phyloP scores from a whole-genome alignment of 1,140 invertebrate genomes.

The Procambarus clarkii region DNA sequence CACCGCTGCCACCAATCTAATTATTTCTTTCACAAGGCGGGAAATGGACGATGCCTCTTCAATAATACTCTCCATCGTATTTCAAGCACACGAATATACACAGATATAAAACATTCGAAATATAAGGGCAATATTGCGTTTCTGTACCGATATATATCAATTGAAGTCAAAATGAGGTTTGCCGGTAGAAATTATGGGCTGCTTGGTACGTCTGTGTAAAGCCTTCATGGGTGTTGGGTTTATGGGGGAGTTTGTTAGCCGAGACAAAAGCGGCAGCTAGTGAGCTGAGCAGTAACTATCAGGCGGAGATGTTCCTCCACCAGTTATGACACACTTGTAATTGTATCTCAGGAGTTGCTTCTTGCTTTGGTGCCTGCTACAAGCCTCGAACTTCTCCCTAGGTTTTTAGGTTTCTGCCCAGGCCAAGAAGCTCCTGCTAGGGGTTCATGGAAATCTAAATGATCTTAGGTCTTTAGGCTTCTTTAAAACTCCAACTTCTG shows the following conservation, averaged over 20 bases:
- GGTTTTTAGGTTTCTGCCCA: too few relatives aligned
- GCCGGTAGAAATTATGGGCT: not conserved
- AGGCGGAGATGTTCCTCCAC: not conserved
- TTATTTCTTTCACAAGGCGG: not conserved
- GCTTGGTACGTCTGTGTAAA: conserved; percentile 32
- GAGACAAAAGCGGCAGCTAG: conserved; percentile 20
- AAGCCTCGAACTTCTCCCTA: too few relatives aligned
- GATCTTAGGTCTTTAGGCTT: too few relatives aligned
- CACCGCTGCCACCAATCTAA: not conserved
- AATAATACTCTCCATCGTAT: not conserved
- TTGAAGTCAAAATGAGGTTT: conserved; percentile 24
- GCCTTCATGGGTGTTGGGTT: conserved; percentile 24
- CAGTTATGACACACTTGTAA: conserved; percentile 32
- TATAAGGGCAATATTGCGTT: not conserved
- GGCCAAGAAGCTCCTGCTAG: too few relatives aligned
- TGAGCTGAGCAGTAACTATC: conserved; percentile 20
- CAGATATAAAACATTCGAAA: not conserved
- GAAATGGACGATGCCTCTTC: not conserved
- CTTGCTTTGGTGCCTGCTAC: too few relatives aligned
- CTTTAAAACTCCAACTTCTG: too few relatives aligned
- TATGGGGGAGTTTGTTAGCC: conserved; percentile 31
- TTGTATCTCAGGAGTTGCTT: conserved; percentile 21
- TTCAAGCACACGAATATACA: not conserved
- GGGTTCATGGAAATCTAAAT: too few relatives aligned
- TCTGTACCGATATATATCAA: not conserved